Evolutionary conservation across 1,140 invertebrate species (phyloP).

Genomic region (Cataglyphis hispanica): DNA sequence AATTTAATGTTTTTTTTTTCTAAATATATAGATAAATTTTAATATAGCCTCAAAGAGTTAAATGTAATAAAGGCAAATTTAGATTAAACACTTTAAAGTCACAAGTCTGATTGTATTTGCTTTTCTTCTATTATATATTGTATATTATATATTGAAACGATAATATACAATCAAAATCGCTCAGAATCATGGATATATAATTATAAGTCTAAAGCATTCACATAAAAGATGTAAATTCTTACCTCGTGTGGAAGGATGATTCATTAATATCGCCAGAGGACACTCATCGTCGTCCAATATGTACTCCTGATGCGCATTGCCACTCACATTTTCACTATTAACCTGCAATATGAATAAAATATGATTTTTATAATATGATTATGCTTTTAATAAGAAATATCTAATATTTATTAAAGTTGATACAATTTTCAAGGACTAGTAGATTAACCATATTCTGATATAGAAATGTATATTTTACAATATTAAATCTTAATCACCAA

Average conservation of each 20-base stretch:
- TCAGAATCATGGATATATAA: background rate
- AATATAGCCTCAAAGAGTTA: background rate
- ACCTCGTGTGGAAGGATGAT: slow-evolving; percentile 94
- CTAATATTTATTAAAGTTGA: background rate
- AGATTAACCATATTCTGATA: background rate
- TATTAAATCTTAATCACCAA: background rate
- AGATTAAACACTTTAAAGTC: background rate
- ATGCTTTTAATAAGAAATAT: background rate
- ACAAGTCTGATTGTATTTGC: background rate
- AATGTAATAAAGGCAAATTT: background rate
- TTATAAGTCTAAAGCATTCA: background rate
- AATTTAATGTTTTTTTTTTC: background rate
- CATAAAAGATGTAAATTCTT: slow-evolving; percentile 80
- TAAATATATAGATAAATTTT: slow-evolving; percentile 16
- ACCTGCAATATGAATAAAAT: slow-evolving; percentile 86
- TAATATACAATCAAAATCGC: background rate
- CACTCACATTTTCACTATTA: slow-evolving; percentile 88
- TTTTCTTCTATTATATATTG: background rate
- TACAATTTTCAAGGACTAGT: background rate
- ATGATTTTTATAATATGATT: background rate
- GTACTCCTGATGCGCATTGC: slow-evolving; percentile 91
- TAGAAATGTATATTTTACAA: background rate
- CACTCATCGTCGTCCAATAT: slow-evolving; percentile 99
- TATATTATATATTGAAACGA: background rate
- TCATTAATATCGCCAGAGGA: slow-evolving; percentile 97